Evolutionary conservation across 1,140 invertebrate species (phyloP).

Genomic region (Limonius californicus): DNA sequence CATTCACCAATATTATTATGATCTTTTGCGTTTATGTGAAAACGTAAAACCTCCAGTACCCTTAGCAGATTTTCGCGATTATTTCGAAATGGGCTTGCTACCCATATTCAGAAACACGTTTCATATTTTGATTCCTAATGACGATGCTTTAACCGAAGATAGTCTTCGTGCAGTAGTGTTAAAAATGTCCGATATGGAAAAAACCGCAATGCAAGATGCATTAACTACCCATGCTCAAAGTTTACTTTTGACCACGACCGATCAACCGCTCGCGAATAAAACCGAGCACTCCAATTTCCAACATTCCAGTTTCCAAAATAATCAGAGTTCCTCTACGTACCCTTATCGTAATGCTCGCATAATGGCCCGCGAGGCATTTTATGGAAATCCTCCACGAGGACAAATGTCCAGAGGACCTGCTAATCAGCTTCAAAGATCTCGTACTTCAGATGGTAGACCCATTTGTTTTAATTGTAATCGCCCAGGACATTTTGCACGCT

Average conservation of each 20-base stretch:
- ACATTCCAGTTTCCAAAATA: too few relatives aligned
- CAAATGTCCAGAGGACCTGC: too few relatives aligned
- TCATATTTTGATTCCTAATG: neutral
- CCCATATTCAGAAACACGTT: neutral
- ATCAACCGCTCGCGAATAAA: too few relatives aligned
- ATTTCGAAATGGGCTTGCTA: neutral
- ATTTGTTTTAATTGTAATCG: neutral
- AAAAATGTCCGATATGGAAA: neutral
- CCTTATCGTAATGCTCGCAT: too few relatives aligned
- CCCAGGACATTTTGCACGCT: neutral
- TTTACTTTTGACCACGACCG: too few relatives aligned
- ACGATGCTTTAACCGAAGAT: neutral
- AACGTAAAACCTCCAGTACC: neutral
- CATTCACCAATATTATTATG: neutral
- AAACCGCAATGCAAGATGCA: too few relatives aligned
- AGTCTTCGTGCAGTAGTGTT: neutral
- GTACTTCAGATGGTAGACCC: neutral
- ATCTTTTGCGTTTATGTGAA: neutral
- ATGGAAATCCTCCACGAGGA: too few relatives aligned
- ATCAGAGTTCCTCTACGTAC: too few relatives aligned
- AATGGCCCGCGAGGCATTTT: too few relatives aligned
- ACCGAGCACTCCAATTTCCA: too few relatives aligned
- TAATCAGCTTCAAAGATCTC: neutral
- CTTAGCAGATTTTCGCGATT: neutral
- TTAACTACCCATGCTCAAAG: too few relatives aligned